Evolutionary conservation across 2,113 vertebrate species (phyloP), one percentile per base, ranked within the genome.

Genomic region (Seriola aureovittata): DNA sequence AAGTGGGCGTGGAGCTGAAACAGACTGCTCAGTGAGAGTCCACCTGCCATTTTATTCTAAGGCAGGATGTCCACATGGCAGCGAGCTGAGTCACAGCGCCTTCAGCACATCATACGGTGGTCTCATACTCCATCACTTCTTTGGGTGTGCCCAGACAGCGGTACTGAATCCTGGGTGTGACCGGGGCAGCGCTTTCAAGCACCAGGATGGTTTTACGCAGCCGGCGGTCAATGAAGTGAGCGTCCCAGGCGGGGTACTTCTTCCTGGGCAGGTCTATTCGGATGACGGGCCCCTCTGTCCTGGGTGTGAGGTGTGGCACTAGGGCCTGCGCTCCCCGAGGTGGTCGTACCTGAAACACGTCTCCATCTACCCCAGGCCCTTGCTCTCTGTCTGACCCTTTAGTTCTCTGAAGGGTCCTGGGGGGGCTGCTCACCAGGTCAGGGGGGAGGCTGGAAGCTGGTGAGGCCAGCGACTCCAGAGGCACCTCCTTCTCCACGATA

Each of bases 201-300:
- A 97, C 97, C 92, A 99, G 95, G 85, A 99, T 98, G 91, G 97
- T 99, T 88, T 98, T 99, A 58, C 98, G 95, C 85, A 99, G 95
- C 78, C 98, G 94, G 52, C 98, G 96, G 94, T 99, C 98, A 6
- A 99, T 98, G 93, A 97, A 99, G 88, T 99, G 98, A 62, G 98
- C 98, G 0, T 99, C 98, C 98, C 98, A 99, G 17, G 98, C 98
- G 0, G 98, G 98, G 89, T 99, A 99, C 87, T 96, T 97, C 95
- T 99, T 99, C 54, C 98, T 96, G 86, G 98, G 98, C 87, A 99
- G 93, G 95, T 99, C 98, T 91, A 99, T 99, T 83, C 98, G 96
- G 93, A 99, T 99, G 87, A 99, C 97, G 0, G 98, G 98, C 48
- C 97, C 82, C 93, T 99, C 97, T 94, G 96, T 97, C 95, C 97